Evolutionary conservation across 2,113 vertebrate genomes (phyloP).

Genomic region (Brachypodius melanocephalos): DNA sequence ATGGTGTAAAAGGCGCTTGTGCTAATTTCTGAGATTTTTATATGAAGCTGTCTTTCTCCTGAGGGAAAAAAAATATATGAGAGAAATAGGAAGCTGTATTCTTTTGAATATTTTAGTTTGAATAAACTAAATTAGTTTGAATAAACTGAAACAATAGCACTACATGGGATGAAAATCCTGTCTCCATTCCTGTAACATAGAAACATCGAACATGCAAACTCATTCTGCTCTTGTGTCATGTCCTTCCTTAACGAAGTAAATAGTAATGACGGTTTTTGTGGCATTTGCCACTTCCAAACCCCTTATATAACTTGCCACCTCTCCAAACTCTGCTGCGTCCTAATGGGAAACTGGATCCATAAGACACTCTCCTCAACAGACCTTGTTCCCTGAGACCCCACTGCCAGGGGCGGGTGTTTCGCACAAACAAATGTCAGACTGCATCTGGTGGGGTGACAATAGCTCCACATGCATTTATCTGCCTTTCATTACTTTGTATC

Average conservation of each 20-base stretch:
- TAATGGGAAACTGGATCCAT: neutral
- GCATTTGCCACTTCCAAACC: neutral
- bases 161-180: neutral
- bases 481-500: constrained; percentile 11
- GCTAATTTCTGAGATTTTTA: neutral
- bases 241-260: neutral
- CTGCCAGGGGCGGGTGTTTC: neutral
- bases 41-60: neutral
- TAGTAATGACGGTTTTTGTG: neutral
- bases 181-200: neutral
- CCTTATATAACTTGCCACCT: neutral
- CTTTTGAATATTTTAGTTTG: neutral
- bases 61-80: too few species aligned
- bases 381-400: neutral
- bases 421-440: neutral
- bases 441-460: neutral
- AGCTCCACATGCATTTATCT: neutral
- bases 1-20: neutral
- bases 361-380: neutral
- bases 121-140: neutral
- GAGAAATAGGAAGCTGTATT: neutral
- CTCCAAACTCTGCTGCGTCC: neutral
- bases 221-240: neutral
- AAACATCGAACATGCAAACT: neutral
- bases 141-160: neutral